Conservation (phyloP, 2,113 vertebrate genomes). For the Tetrao urogallus region DNA sequence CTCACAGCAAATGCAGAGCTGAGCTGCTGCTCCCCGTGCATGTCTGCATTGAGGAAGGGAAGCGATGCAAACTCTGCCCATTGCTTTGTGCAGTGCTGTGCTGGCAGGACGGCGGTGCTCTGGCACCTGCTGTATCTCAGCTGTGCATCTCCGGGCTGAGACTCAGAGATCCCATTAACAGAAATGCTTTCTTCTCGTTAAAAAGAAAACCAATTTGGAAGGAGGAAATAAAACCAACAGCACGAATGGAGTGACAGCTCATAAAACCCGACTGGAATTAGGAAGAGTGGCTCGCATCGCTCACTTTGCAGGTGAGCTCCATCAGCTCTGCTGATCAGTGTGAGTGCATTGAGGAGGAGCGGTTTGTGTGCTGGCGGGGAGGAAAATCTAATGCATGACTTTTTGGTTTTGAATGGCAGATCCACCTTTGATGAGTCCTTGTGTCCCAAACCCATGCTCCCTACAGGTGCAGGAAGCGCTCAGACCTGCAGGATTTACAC, state of each 20-base stretch:
- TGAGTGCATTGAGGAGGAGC: background rate
- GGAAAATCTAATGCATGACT: background rate
- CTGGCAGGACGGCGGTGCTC: background rate
- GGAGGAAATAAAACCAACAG: conserved; percentile 47
- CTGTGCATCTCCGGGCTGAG: background rate
- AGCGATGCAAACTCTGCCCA: conserved; percentile 18
- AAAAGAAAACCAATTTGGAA: conserved; percentile 66
- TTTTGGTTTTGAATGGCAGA: fast-evolving
- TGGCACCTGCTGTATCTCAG: conserved; percentile 15
- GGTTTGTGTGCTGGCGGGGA: background rate
- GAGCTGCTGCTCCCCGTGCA: fast-evolving
- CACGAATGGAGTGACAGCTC: background rate
- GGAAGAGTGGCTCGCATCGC: background rate
- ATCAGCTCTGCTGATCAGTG: background rate
- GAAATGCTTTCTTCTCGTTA: conserved; percentile 37
- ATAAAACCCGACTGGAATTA: conserved; percentile 16
- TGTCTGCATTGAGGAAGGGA: conserved; percentile 10
- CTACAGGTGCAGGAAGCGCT: fast-evolving
- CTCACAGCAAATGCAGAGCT: background rate
- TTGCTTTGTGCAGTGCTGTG: conserved; percentile 28
- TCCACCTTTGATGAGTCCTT: background rate
- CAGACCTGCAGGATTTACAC: background rate
- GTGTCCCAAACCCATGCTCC: background rate
- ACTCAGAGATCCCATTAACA: conserved; percentile 36
- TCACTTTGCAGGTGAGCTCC: conserved; percentile 9